Evolutionary conservation across 2,888 invertebrate species (phyloP), one percentile per base, ranked within the genome.

Genomic region (Drosophila longiperda): DNA sequence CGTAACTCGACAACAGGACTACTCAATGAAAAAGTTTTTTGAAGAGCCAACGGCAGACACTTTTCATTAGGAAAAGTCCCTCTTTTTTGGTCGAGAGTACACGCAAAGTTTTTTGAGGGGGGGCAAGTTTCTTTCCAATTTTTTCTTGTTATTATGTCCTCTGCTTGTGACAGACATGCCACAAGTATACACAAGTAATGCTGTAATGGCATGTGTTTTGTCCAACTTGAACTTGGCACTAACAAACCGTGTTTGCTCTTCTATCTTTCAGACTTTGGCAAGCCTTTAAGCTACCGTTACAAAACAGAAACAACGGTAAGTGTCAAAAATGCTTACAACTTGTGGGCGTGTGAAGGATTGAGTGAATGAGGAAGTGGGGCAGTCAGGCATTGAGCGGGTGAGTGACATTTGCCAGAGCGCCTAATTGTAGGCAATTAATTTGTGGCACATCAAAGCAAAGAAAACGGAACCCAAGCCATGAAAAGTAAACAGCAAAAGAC

Each of bases 391-490:
- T 23, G 55, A 67, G 58, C 50, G 79, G 66, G 72, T 79, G 86
- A 76, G 68, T 88, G 89, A 82, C 89, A 77, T 88, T 86, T 83
- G 81, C 83, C 75, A 68, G 66, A 75, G 71, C 81, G 82, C 87
- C 86, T 91, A 91, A 91, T 88, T 90, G 90, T 84, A 85, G 89
- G 88, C 91, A 91, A 91, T 91, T 91, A 91, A 91, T 91, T 87
- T 91, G 83, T 83, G 87, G 88, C 88, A 91, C 83, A 84, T 89
- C 88, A 90, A 87, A 87, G 85, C 71, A 65, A 80, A 77, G 81
- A 78, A 75, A 85, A 73, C 55, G 71, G 50, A 74, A 70, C 63
- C 63, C 69, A 53, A 57, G 72, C 72, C 77, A 70, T 45, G 66
- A 48, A 68, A 70, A 80, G 69, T 50, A 82, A 82, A 81, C 78